Evolutionary conservation across 92 coral and sea anemone genomes (phyloP), one percentile per base, ranked within the genome.

Genomic region (Porites lobata): DNA sequence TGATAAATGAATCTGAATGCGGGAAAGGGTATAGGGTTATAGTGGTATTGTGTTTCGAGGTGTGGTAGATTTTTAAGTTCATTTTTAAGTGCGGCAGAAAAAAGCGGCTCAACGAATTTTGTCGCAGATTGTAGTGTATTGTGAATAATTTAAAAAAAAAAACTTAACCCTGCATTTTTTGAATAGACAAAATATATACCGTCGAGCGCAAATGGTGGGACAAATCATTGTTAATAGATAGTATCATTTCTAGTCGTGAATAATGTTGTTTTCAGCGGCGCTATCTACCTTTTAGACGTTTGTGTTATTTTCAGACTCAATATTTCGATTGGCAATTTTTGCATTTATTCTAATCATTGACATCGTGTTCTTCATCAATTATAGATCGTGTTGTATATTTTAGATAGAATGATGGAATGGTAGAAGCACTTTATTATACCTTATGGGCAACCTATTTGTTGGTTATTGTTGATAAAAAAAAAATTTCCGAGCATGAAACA

Each of bases 1-100:
- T 26, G 78, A 73, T 9, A 73, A 73, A 73, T 73, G 78, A 73
- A 43, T 73, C 78, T 73, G 78, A 73, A 73, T 73, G 78, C 57
- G 78, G 78, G 57, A 73, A 43, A 73, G 78, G 78, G 43, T 73
- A 43, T 73, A 73, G 61, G 61, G 24, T 26, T 26, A 26, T 26
- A 26, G 29, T 26, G 56, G 32, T 32, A 32, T 73, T 32, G 76
- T 71, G 4, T 9, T 71, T 71, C 76, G 76, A 71, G 76, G 57
- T 73, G 78, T 73, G 78, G 78, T 73, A 73, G 78, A 71, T 71
- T 71, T 71, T 71, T 9, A 71, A 71, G 76, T 47, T 26, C 76
- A 71, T 52, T 52, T 73, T 73, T 68, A 65, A 65, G 69, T 15
- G 15, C 15, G 4, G 63, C 63, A 26, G 12, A 9, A 57, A 57